These are phyloP conservation scores for Exocentrus adspersus DNA, from an alignment of 2,888 invertebrate species.

Conservation along the genomic window DNA sequence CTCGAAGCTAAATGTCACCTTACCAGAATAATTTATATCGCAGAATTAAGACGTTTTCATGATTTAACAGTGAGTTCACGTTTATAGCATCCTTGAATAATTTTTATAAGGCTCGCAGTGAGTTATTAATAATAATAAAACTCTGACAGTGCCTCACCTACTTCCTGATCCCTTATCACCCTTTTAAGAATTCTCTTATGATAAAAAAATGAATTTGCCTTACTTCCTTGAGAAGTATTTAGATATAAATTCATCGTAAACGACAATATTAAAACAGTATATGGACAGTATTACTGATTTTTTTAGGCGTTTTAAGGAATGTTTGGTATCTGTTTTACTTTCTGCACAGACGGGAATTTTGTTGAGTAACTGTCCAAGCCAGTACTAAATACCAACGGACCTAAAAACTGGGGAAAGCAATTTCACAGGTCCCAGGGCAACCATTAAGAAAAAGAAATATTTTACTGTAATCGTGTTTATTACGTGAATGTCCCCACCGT, in stretches of 20 bases:
- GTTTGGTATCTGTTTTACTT: too few relatives aligned
- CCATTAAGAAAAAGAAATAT: conserved; percentile 18
- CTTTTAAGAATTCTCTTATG: neutral
- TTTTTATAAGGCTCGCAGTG: neutral
- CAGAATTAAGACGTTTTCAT: conserved; percentile 31
- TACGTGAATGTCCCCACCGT: conserved; percentile 8
- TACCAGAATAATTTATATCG: conserved; percentile 30
- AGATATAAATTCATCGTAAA: too few relatives aligned
- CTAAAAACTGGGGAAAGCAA: neutral
- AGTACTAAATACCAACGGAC: neutral
- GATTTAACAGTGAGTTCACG: conserved; percentile 27
- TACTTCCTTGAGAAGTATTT: too few relatives aligned
- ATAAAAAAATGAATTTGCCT: too few relatives aligned
- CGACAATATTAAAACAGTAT: too few relatives aligned
- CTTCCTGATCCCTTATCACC: neutral
- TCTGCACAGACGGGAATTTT: neutral
- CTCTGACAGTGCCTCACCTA: neutral
- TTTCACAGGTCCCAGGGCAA: neutral
- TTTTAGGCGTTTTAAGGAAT: too few relatives aligned
- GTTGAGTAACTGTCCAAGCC: neutral
- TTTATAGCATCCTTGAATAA: conserved; percentile 24
- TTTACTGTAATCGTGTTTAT: conserved; percentile 17
- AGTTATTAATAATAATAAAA: conserved; percentile 11
- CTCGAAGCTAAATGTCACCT: conserved; percentile 28
- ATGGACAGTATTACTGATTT: too few relatives aligned